Conservation (phyloP, 2,888 invertebrate species). For the Rotaria magnacalcarata region DNA sequence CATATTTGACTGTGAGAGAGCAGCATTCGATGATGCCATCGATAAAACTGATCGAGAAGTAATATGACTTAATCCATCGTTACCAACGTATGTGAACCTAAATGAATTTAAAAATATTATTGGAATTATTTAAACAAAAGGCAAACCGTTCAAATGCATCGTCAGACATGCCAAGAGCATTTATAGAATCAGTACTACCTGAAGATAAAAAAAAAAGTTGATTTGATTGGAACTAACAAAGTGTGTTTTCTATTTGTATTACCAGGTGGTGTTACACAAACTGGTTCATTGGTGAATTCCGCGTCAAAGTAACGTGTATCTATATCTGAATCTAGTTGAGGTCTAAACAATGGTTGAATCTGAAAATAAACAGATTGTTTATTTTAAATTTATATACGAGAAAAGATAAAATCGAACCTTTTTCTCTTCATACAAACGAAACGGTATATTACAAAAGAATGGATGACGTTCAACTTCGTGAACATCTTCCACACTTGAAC, state of each 20-base stretch:
- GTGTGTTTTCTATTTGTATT: not conserved
- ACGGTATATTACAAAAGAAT: conserved; percentile 64
- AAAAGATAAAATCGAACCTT: conserved; percentile 51
- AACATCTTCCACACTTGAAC: conserved; percentile 60
- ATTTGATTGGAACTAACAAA: not conserved
- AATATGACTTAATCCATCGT: not conserved
- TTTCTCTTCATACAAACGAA: conserved; percentile 63
- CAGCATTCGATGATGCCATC: not conserved
- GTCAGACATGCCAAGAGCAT: not conserved
- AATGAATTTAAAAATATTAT: not conserved
- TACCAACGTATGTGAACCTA: conserved; percentile 27
- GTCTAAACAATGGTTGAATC: conserved; percentile 72
- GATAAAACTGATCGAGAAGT: not conserved
- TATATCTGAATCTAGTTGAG: conserved; percentile 79
- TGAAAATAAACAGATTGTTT: conserved; percentile 63
- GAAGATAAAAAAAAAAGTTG: not conserved
- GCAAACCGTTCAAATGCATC: conserved; percentile 6
- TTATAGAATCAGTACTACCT: conserved; percentile 8
- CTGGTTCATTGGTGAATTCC: conserved; percentile 78
- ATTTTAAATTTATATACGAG: not conserved
- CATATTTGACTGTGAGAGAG: conserved; percentile 4
- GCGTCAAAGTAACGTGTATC: conserved; percentile 96
- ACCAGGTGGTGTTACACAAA: conserved; percentile 54
- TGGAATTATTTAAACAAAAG: not conserved
- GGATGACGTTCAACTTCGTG: conserved; percentile 63